phyloP scores from a whole-genome alignment of 2,113 vertebrate genomes.

The Ictalurus furcatus region DNA sequence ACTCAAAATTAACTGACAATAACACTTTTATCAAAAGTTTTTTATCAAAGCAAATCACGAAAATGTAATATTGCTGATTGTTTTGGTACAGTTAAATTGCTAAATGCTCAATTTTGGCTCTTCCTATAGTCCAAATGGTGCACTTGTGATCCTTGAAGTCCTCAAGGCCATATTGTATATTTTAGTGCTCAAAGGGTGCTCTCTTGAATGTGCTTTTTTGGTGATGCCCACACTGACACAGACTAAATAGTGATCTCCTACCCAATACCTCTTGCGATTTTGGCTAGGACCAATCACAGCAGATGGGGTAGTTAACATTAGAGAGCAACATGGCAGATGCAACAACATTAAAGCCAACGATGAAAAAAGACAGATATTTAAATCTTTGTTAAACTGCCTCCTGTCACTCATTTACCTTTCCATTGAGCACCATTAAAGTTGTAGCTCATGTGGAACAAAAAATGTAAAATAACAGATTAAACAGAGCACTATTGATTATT shows the following conservation, averaged over 20 bases:
- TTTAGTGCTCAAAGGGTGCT: not conserved
- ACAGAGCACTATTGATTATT: not conserved
- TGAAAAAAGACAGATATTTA: not conserved
- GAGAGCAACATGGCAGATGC: not conserved
- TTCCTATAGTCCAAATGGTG: not conserved
- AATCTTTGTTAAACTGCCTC: not conserved
- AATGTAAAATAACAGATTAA: not conserved
- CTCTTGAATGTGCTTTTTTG: not conserved
- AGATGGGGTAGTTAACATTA: not conserved
- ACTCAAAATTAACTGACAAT: not conserved
- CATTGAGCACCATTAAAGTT: not conserved
- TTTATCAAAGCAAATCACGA: not conserved
- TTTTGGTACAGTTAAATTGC: not conserved
- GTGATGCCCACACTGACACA: not conserved
- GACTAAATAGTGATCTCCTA: not conserved
- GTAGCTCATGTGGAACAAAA: not conserved
- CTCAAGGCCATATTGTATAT: not conserved
- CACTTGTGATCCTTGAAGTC: not conserved
- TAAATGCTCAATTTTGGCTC: not conserved
- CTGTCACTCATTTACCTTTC: not conserved
- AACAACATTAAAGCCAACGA: slow-evolving; percentile 1
- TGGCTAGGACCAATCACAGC: not conserved
- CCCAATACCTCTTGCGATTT: not conserved
- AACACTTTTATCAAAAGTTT: not conserved
- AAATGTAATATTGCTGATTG: not conserved